Base-by-base conservation (phyloP, 2,888 invertebrate genomes). In the Caenorhabditis sp. region DNA sequence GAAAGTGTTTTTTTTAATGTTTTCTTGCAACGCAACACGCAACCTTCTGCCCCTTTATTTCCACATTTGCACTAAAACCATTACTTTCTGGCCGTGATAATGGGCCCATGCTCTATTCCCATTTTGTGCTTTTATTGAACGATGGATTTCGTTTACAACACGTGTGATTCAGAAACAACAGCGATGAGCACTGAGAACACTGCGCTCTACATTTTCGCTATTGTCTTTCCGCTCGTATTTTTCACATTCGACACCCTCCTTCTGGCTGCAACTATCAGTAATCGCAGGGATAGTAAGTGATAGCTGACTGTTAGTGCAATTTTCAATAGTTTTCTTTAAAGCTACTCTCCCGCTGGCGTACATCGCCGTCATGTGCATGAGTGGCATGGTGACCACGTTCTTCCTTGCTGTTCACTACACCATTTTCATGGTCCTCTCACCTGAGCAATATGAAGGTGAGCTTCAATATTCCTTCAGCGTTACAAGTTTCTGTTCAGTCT, bases 291-390 rank as follows among this genome's bases (percentile, higher is more conserved):
- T 13, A 46, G 46, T 55, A 26, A 39, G 30, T 1, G 13, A 37
- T 24, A 24, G 4, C n/a, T 24, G 11, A n/a, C 22, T 22, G 20
- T n/a, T n/a, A 30, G 41, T 41, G 11, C 22, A 15, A 55, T 27
- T 26, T 27, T n/a, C 20, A 20, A 4, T 11, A 46, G 46, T 27
- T 2, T 46, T 46, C 13, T 1, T 46, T 46, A 46, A 46, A 46
- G 46, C 46, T n/a, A 27, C 62, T 11, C 27, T 62, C 2, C 62
- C 62, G 1, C 7, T 52, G 13, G 62, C 62, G 1, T 62, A 62
- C 30, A 62, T 62, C 13, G 41, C 41, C 2, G 41, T 52, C 1
- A 62, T 62, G 62, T 62, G 62, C 15, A 20, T 62, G 2, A 22
- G 37, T 7, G 62, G 62, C 7, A 27, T 62, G 6, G n/a, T 62